Base-by-base conservation (phyloP, 2,888 invertebrate species). In the Spatulosminthurus flaviceps region DNA sequence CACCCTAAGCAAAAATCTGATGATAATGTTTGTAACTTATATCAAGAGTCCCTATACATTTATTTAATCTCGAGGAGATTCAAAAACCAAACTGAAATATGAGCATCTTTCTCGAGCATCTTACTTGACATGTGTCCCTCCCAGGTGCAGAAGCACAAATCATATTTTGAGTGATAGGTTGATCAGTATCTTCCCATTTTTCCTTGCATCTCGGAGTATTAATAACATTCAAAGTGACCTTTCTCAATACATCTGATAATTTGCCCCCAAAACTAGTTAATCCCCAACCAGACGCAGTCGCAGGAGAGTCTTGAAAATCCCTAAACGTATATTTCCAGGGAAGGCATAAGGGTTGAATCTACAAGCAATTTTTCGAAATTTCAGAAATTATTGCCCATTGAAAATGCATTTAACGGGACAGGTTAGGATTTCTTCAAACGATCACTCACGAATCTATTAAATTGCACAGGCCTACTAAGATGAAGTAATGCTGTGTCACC, bases 401-500 rank as follows among this genome's bases (percentile, higher is more conserved):
- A 41, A n/a, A n/a, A n/a, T n/a, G n/a, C n/a, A 9, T 41, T 41
- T 13, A 41, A 41, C 41, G 41, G 13, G 9, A 41, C 7, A 41
- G 41, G 7, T 13, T 13, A 41, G 41, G 7, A 13, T 41, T 41
- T 41, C 41, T 41, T 41, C 41, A 41, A 41, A 41, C 41, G 41
- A 16, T 34, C 16, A 4, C 9, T 26, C 73, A 81, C 64, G 81
- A 81, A 71, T 77, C 80, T 74, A 61, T 81, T 81, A 66, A 83
- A 86, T 13, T 26, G 77, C 11, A 86, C 81, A 0, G 84, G 83
- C 16, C 72, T 73, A 13, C 77, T 74, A 13, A 89, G 82, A 78
- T 86, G 85, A 7, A 89, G 83, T 9, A 89, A 81, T 16, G 88
- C 87, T 41, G 88, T 87, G 82, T 89, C 88, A 81, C 88, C 87